Conservation (phyloP, 2,113 vertebrate species). For the Lethenteron camtschaticum region DNA sequence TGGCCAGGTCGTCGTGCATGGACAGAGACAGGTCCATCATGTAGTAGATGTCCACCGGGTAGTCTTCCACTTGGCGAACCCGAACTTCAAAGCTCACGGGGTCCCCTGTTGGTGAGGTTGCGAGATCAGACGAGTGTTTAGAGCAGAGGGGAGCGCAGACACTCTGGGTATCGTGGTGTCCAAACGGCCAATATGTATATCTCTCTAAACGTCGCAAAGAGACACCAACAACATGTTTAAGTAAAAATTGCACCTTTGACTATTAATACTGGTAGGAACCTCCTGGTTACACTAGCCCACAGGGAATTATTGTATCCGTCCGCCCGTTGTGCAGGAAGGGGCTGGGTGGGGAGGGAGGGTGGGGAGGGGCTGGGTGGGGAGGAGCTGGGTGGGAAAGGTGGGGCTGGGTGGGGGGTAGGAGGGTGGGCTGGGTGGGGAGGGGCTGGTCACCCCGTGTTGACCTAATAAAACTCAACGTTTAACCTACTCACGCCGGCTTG, state of each 20-base stretch:
- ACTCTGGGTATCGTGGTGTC: neutral
- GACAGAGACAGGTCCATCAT: conserved; percentile 96
- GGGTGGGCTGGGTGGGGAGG: too few species aligned
- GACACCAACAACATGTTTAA: neutral
- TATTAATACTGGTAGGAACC: too few species aligned
- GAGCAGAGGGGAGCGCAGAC: neutral
- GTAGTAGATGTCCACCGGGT: conserved; percentile 91
- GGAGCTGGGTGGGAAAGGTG: too few species aligned
- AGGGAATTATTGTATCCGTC: too few species aligned
- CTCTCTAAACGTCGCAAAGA: neutral
- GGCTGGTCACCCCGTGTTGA: too few species aligned
- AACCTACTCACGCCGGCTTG: too few species aligned
- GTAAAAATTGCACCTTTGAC: neutral
- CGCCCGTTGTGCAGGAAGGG: too few species aligned
- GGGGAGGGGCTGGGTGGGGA: too few species aligned
- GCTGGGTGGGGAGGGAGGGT: too few species aligned
- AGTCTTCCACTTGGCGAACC: conserved; percentile 85
- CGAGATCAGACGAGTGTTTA: neutral
- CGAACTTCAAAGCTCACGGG: conserved; percentile 46
- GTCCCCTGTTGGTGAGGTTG: conserved; percentile 31
- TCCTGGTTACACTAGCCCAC: too few species aligned
- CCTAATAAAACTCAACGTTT: too few species aligned
- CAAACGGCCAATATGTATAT: neutral
- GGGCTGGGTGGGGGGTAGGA: too few species aligned
- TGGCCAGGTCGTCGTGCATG: conserved; percentile 90